Evolutionary conservation across 2,797 vertebrate genomes (phyloP), one percentile per base, ranked within the genome.

Genomic region (Carapus acus): DNA sequence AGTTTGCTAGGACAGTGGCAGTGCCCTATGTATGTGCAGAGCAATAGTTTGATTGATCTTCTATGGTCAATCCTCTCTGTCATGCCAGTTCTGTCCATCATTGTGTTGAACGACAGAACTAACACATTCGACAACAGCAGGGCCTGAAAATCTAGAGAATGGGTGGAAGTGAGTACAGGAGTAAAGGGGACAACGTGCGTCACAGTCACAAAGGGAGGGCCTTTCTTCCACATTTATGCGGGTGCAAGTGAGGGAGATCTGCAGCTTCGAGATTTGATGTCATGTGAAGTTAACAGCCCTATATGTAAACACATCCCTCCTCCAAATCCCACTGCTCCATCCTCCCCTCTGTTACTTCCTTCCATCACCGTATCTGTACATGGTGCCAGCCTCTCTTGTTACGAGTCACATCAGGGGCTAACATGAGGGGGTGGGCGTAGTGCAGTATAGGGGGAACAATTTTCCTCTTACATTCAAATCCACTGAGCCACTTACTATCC

Each of bases 221-320:
- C 54, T 45, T 36, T 47, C 17, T 8, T 11, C 31, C 57, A 57
- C 39, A 44, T 36, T 9, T 45, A 7, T 8, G 31, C 3, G 7
- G 51, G 65, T 37, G 19, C 2, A 1, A 59, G 65, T 45, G 43
- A 6, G 53, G 65, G 52, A 68, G 62, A 54, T 68, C 65, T 33
- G 6, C 49, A 21, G 61, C 62, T 54, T 49, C 6, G 23, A 73
- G 63, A 64, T 57, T 17, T 76, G 62, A 74, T 70, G 75, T 82
- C 73, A 75, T 80, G 76, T 77, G 77, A 82, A 80, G 68, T 73
- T 72, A 75, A 62, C 50, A 62, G 49, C 2, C 8, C 39, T 49
- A 51, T 71, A 45, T 62, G 16, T 77, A 78, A 82, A 79, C 78
- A 80, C 38, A 31, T 65, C 42, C 68, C 71, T 67, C 49, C 64